Conservation (phyloP, 2,888 invertebrate species). For the Lomographa bimaculata region DNA sequence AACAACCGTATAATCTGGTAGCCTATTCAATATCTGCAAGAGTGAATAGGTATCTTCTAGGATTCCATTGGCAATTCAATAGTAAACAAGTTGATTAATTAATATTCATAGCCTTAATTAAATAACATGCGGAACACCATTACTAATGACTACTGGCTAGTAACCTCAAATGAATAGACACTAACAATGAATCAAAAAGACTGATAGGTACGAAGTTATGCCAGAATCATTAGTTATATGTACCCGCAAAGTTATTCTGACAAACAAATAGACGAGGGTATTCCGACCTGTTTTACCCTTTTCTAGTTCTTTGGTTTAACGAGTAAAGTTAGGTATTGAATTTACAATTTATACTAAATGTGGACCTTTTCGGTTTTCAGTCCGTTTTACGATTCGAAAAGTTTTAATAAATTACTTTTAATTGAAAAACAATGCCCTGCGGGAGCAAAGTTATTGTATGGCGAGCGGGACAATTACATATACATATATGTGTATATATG, state of each 20-base stretch:
- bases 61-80: too few relatives aligned
- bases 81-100: too few relatives aligned
- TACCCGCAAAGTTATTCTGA: conserved; percentile 27
- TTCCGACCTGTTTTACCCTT: conserved; percentile 24
- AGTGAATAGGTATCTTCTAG: too few relatives aligned
- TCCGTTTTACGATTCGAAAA: conserved; percentile 4
- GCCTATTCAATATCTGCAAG: too few relatives aligned
- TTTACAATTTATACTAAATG: conserved; percentile 25
- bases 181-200: conserved; percentile 12
- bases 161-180: conserved; percentile 4
- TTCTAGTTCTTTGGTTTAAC: conserved; percentile 32
- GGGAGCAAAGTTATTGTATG: too few relatives aligned
- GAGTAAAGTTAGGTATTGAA: conserved; percentile 27
- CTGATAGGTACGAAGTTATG: conserved; percentile 11
- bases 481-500: too few relatives aligned
- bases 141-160: too few relatives aligned
- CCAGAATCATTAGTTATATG: conserved; percentile 28
- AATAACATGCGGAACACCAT: too few relatives aligned
- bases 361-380: conserved; percentile 7
- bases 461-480: too few relatives aligned
- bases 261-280: conserved; percentile 33
- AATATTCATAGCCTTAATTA: too few relatives aligned
- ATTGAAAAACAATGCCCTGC: neutral
- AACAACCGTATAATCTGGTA: too few relatives aligned
- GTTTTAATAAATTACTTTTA: neutral